Base-by-base conservation (phyloP, 2,888 invertebrate genomes). In the Teleogryllus oceanicus region DNA sequence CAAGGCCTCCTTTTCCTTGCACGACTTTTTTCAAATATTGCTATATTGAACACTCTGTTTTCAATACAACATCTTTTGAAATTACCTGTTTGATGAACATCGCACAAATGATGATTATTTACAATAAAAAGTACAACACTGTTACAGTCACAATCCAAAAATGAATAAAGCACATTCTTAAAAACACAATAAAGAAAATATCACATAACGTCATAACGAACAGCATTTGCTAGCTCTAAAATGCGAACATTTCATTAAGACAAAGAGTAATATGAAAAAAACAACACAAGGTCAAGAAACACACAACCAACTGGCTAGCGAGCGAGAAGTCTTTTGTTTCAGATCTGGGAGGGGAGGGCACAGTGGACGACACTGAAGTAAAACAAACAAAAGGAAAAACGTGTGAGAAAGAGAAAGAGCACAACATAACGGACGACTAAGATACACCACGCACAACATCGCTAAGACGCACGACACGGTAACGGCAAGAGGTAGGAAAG, bases 281-380 rank as follows among this genome's bases (percentile, higher is more conserved):
- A 49, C 74, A 78, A 49, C 74, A 49, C 74, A 62, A 79, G 76
- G 51, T 76, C 80, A 80, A 62, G 74, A 20, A 80, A 79, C 79
- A 79, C 77, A 77, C 77, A 80, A 80, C 75, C 77, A 80, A 79
- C 78, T 75, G 79, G 50, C 78, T 75, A 80, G 87, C 87, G 87
- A 87, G 86, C 87, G 87, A 87, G 87, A 87, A 86, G 21, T 37
- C 37, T 79, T 79, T 74, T 79, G 37, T 74, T 49, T 74, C 11
- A n/a, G 74, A 49, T 74, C 24, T 50, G 78, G 75, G 74, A 78
- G 78, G 21, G 50, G 18, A 78, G 62, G 74, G 74, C 75, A 74
- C n/a, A 62, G 62, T 62, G 62, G 62, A 62, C 62, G 62, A 62
- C 62, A 62, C n/a, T 62, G 62, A 62, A 62, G 62, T 62, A 62